Evolutionary conservation across 1,140 invertebrate genomes (phyloP).

Genomic region (Nephila pilipes): DNA sequence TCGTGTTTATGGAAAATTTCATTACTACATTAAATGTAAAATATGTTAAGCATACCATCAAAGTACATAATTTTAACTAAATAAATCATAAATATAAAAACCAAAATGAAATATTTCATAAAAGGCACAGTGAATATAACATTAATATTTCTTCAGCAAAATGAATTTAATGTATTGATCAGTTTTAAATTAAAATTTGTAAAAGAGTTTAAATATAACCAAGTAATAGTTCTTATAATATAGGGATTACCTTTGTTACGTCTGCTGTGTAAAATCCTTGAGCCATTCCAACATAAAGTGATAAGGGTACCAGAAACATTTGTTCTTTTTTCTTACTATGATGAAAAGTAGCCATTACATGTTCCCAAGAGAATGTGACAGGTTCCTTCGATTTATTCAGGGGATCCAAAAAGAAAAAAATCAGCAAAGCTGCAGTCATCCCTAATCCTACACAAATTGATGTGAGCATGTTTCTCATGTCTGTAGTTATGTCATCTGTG

Average conservation of each 20-base stretch:
- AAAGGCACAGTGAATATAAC: no score
- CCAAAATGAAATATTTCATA: no score
- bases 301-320: slow-evolving; percentile 95
- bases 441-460: slow-evolving; percentile 94
- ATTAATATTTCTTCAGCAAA: no score
- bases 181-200: no score
- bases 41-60: no score
- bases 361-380: not conserved
- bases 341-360: slow-evolving; percentile 89
- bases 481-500: slow-evolving; percentile 81
- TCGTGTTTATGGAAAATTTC: no score
- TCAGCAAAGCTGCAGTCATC: slow-evolving; percentile 82
- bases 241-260: slow-evolving; percentile 45
- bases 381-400: not conserved
- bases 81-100: no score
- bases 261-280: slow-evolving; percentile 83
- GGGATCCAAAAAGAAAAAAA: slow-evolving; percentile 25
- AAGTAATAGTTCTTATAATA: not conserved
- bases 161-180: no score
- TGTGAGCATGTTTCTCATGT: slow-evolving; percentile 92
- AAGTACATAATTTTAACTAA: no score
- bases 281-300: slow-evolving; percentile 97
- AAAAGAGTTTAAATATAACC: no score
- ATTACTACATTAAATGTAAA: no score
- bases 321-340: slow-evolving; percentile 93